Evolutionary conservation across 2,888 invertebrate species (phyloP), one percentile per base, ranked within the genome.

Genomic region (Metacarcinus magister): DNA sequence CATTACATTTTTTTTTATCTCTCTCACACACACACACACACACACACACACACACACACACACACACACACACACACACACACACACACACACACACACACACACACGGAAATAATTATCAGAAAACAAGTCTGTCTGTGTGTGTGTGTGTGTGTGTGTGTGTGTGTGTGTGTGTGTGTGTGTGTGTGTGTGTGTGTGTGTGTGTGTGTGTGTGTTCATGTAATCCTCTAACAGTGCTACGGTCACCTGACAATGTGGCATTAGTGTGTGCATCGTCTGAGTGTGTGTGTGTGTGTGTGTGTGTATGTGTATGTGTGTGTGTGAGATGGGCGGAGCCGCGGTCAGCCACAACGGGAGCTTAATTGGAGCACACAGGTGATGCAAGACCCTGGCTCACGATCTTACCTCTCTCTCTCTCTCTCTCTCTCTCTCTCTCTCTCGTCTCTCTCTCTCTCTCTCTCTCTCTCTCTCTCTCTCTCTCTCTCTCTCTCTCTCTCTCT

Each of bases 171-270:
- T 23, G 67, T 0, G n/a, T 67, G 67, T 67, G 67, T 67, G n/a
- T 67, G 67, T 67, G n/a, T 82, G 82, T 82, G 82, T 82, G 82
- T 82, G 82, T 82, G 82, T 82, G 82, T 82, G 82, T 82, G 82
- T 82, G 82, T 82, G 82, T 82, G 82, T 82, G 82, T 82, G 82
- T 82, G 32, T 82, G 32, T 82, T 10, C 82, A 82, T 32, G 82
- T 82, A 82, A 82, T 82, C 82, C 82, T 82, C 82, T 82, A 82
- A 82, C 82, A 82, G 82, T 82, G 32, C 32, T 10, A 82, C 82
- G 82, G 10, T 82, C 28, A 82, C 82, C 82, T 82, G 82, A 82
- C 82, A 82, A 32, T 7, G 82, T 32, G 32, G 82, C 82, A 82
- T 82, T 82, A 82, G 82, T 82, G 82, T 32, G 7, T 23, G 75